These are phyloP conservation scores for Prenolepis imparis DNA, from an alignment of 2,888 invertebrate species.

Conservation along the genomic window DNA sequence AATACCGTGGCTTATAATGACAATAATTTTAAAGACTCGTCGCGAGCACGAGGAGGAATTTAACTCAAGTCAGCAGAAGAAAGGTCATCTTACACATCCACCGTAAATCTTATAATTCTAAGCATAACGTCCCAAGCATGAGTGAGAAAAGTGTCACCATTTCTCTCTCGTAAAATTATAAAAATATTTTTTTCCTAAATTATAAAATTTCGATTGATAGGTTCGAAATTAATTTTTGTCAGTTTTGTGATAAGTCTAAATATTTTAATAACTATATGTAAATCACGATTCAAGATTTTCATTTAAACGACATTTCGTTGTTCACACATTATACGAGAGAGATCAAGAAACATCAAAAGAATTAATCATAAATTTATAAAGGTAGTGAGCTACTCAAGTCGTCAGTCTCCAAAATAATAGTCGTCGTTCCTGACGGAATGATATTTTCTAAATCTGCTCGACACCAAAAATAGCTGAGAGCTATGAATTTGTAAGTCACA, in stretches of 20 bases:
- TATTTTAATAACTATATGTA: neutral
- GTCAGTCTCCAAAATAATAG: neutral
- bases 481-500: neutral
- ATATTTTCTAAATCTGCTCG: constrained; percentile 28
- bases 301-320: neutral
- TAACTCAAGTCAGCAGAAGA: neutral
- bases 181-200: neutral
- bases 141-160: neutral
- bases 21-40: constrained; percentile 61
- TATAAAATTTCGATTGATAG: neutral
- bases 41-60: neutral
- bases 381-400: neutral
- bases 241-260: neutral
- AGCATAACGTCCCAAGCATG: neutral
- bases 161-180: neutral
- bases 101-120: constrained; percentile 25
- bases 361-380: neutral
- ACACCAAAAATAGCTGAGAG: constrained; percentile 20
- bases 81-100: neutral
- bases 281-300: neutral
- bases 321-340: too few relatives aligned
- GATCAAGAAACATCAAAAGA: too few relatives aligned
- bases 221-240: neutral
- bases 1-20: neutral
- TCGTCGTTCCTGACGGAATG: neutral